These are phyloP conservation scores for Drosophila ustulata DNA, from an alignment of 2,888 invertebrate genomes.

Conservation along the genomic window DNA sequence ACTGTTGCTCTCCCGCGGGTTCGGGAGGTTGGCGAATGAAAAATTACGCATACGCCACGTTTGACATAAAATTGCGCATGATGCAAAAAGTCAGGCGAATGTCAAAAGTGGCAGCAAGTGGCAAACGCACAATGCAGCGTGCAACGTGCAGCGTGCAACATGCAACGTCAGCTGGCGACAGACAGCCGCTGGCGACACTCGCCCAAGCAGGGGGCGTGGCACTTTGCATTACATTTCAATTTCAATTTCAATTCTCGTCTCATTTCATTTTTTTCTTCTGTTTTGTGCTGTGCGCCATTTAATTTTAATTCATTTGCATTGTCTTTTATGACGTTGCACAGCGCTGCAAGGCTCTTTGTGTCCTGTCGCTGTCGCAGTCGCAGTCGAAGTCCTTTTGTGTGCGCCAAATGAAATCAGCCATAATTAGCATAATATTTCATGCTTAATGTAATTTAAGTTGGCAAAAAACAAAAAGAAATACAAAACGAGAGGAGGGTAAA, in stretches of 20 bases:
- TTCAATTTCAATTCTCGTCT: conserved; percentile 48
- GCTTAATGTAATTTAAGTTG: conserved; percentile 80
- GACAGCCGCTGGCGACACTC: conserved; percentile 26
- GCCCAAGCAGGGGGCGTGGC: conserved; percentile 7
- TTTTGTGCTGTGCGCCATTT: conserved; percentile 59
- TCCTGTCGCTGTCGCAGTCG: conserved; percentile 13
- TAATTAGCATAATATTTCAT: conserved; percentile 81
- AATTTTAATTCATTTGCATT: conserved; percentile 81
- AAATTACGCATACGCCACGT: conserved; percentile 78
- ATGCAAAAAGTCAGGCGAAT: conserved; percentile 52
- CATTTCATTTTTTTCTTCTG: conserved; percentile 20
- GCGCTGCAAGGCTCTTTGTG: conserved; percentile 20
- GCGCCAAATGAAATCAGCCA: conserved; percentile 70
- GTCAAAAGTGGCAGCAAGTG: conserved; percentile 24
- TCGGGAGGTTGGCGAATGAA: conserved; percentile 36
- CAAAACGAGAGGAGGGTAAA: conserved; percentile 9
- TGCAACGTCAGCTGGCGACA: conserved; percentile 53
- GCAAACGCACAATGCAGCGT: conserved; percentile 12
- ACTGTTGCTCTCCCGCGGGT: conserved; percentile 11
- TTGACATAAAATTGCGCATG: conserved; percentile 68
- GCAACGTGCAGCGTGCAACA: conserved; percentile 23
- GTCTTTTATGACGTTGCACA: conserved; percentile 61
- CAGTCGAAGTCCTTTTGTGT: conserved; percentile 27
- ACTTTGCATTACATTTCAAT: conserved; percentile 77
- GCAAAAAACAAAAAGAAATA: conserved; percentile 53